Evolutionary conservation across 1,140 invertebrate species (phyloP).

Genomic region (Papilio polytes): DNA sequence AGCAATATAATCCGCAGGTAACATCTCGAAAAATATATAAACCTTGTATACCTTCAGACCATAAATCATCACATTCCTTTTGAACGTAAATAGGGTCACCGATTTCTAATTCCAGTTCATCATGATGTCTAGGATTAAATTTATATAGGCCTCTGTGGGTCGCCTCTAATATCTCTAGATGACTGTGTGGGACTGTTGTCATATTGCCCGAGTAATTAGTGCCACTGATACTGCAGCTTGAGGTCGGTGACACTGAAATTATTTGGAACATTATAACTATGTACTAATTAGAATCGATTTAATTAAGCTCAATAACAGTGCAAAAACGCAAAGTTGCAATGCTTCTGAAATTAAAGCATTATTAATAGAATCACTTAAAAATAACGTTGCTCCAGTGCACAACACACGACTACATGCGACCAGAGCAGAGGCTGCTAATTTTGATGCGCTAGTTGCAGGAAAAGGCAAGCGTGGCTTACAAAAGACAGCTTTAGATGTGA

Average conservation of each 20-base stretch:
- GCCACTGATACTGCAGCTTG: slow-evolving; percentile 83
- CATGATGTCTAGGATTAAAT: slow-evolving; percentile 96
- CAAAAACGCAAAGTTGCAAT: slow-evolving; percentile 5
- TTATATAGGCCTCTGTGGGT: slow-evolving; percentile 98
- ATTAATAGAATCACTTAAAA: slow-evolving; percentile 1
- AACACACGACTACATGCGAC: slow-evolving; percentile 18
- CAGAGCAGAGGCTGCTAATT: slow-evolving; percentile 6
- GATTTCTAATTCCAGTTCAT: slow-evolving; percentile 98
- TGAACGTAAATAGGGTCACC: slow-evolving; percentile 98
- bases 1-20: neutral
- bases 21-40: neutral
- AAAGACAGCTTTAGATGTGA: slow-evolving; percentile 17
- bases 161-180: slow-evolving; percentile 95
- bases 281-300: neutral
- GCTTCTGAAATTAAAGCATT: slow-evolving; percentile 11
- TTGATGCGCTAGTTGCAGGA: slow-evolving; percentile 2
- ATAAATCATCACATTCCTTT: slow-evolving; percentile 97
- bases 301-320: slow-evolving; percentile 18
- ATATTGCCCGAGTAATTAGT: slow-evolving; percentile 82
- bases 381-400: slow-evolving; percentile 8
- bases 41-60: slow-evolving; percentile 93
- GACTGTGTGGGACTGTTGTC: slow-evolving; percentile 89
- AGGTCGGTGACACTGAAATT: slow-evolving; percentile 76
- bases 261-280: neutral
- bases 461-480: slow-evolving; percentile 27